Evolutionary conservation across 2,888 invertebrate genomes (phyloP).

Genomic region (Troides oblongomaculatus): DNA sequence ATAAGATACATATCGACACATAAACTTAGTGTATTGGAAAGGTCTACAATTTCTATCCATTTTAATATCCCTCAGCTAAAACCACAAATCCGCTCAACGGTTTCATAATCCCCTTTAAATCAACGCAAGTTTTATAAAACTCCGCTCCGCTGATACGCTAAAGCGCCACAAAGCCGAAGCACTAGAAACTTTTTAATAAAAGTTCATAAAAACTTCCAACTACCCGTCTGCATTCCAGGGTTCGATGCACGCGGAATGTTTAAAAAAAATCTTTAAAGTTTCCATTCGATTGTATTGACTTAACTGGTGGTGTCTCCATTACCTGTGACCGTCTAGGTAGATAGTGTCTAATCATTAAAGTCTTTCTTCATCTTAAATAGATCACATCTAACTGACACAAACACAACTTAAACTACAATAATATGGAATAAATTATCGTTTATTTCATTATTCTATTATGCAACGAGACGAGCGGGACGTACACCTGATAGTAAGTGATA

Average conservation of each 20-base stretch:
- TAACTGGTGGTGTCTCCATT: no score
- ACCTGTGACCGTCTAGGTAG: no score
- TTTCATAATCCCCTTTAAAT: slow-evolving; percentile 19
- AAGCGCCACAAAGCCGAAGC: slow-evolving; percentile 23
- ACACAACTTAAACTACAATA: no score
- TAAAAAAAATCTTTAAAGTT: slow-evolving; percentile 10
- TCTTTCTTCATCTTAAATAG: no score
- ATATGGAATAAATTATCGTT: no score
- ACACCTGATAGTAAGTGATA: no score
- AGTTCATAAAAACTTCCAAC: slow-evolving; percentile 18
- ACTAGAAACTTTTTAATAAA: slow-evolving; percentile 23
- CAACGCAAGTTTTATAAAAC: slow-evolving; percentile 14
- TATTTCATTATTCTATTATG: no score
- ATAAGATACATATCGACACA: no score
- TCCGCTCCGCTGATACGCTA: slow-evolving; percentile 14
- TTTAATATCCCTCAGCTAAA: not conserved
- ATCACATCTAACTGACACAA: no score
- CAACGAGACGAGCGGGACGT: no score
- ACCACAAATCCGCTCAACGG: slow-evolving; percentile 6
- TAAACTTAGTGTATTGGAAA: not conserved
- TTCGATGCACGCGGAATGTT: slow-evolving; percentile 13
- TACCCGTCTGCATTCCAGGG: slow-evolving; percentile 6
- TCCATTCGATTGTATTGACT: not conserved
- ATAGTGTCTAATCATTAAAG: no score
- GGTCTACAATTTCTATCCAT: not conserved